These are phyloP conservation scores for Anas georgica DNA, from an alignment of 2,797 vertebrate genomes.

Conservation along the genomic window DNA sequence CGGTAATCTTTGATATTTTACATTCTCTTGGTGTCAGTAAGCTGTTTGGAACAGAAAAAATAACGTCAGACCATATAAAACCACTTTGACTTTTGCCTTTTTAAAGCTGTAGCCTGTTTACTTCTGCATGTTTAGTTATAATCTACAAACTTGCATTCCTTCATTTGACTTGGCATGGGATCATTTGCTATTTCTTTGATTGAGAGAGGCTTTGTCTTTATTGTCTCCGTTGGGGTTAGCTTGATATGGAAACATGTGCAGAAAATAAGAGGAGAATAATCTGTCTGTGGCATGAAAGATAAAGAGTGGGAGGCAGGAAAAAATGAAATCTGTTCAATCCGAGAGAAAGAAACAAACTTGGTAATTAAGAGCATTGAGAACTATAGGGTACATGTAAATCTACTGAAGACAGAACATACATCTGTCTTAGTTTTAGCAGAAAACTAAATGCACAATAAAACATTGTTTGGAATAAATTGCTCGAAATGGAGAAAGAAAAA, in stretches of 20 bases:
- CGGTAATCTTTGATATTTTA: not conserved
- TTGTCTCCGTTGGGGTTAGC: not conserved
- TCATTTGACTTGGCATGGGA: not conserved
- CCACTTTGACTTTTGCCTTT: not conserved
- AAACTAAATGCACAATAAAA: not conserved
- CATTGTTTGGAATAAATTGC: not conserved
- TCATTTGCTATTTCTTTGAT: not conserved
- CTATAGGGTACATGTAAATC: not conserved
- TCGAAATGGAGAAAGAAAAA: not conserved
- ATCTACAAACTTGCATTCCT: not conserved
- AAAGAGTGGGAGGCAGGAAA: not conserved
- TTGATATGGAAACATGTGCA: not conserved
- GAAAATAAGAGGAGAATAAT: not conserved
- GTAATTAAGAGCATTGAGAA: not conserved
- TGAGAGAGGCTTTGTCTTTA: not conserved
- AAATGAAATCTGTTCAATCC: not conserved
- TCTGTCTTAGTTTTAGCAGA: not conserved
- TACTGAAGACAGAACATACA: not conserved
- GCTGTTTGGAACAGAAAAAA: not conserved
- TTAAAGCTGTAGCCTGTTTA: not conserved
- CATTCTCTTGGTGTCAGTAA: not conserved
- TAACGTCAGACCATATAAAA: not conserved
- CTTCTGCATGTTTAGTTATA: not conserved
- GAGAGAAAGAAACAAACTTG: not conserved
- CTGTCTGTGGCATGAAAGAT: not conserved